Evolutionary conservation across 2,797 vertebrate genomes (phyloP).

Genomic region (Perdix hodgsoniae): DNA sequence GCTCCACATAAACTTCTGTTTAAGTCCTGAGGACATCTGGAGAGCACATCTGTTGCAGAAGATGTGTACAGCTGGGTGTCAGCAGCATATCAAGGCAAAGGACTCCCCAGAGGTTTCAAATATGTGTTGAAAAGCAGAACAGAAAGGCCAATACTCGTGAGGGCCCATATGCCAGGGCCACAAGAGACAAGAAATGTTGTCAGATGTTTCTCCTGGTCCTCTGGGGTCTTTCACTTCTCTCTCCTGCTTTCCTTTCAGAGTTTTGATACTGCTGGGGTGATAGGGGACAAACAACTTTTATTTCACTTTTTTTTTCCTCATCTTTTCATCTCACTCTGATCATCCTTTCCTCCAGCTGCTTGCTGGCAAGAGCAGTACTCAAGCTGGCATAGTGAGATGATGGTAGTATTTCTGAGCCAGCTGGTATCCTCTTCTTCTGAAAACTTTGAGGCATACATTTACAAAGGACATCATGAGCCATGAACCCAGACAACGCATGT

Average conservation of each 20-base stretch:
- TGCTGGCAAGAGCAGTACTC: neutral
- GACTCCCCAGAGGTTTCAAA: neutral
- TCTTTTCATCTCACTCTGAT: neutral
- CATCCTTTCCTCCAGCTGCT: fast-evolving
- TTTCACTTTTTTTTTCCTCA: neutral
- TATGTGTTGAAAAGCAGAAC: neutral
- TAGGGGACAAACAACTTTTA: fast-evolving
- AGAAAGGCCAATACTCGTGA: neutral
- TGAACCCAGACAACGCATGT: fast-evolving
- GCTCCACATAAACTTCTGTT: neutral
- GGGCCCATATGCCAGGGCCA: neutral
- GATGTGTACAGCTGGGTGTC: neutral
- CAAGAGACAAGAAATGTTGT: neutral
- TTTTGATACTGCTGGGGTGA: neutral
- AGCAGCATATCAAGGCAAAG: neutral
- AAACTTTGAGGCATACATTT: neutral
- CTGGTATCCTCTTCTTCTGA: neutral
- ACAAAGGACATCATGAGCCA: neutral
- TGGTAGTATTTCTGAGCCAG: neutral
- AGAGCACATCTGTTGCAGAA: conserved; percentile 39
- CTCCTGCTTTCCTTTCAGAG: neutral
- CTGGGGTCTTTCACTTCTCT: neutral
- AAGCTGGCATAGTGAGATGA: neutral
- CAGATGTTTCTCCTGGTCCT: conserved; percentile 26
- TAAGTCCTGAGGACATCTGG: conserved; percentile 13